Evolutionary conservation across 2,113 vertebrate genomes (phyloP), one percentile per base, ranked within the genome.

Genomic region (Xiphias gladius): DNA sequence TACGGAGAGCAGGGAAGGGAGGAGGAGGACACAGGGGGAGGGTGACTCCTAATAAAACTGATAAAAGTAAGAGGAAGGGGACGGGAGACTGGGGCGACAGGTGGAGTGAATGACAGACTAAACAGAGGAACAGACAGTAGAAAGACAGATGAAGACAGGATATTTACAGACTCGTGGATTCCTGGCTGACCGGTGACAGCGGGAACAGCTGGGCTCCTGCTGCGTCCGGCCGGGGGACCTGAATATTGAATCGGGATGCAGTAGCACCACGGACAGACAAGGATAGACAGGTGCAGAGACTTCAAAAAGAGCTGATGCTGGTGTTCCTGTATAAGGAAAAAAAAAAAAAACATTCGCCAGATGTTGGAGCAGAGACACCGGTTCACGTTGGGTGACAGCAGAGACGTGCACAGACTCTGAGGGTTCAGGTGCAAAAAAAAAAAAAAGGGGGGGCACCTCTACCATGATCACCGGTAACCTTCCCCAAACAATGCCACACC

Each of bases 111-210:
- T 64, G 79, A 57, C 67, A 70, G 68, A 67, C 22, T 4, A 14
- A 68, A 16, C 32, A 48, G 26, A 30, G 35, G 67, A 32, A 32
- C 20, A 57, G 61, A 59, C 65, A 58, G 82, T 57, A 58, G 70
- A 46, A 80, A 62, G 54, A 59, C 69, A 54, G 82, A 61, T 59
- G 67, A 46, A 80, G 80, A 54, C 24, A 70, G 67, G 77, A 54
- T 86, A 67, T 83, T 86, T 80, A 85, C 30, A 79, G 63, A 81
- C 82, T 84, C 79, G 79, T 79, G 75, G 71, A 78, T 79, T 82
- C 71, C 84, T 73, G 69, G 69, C 73, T 85, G 88, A 90, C 86
- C 85, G 65, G 71, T 83, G 88, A 87, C 83, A 85, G 89, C 73
- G 9, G 14, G 77, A 86, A 79, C 87, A 87, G 85, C 76, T 86